A percentile compares a stretch with the other conserved stretches of the same genome.
These are phyloP conservation scores for Teleopsis dalmanni DNA, from an alignment of 1,140 invertebrate genomes.

Conservation along the genomic window DNA sequence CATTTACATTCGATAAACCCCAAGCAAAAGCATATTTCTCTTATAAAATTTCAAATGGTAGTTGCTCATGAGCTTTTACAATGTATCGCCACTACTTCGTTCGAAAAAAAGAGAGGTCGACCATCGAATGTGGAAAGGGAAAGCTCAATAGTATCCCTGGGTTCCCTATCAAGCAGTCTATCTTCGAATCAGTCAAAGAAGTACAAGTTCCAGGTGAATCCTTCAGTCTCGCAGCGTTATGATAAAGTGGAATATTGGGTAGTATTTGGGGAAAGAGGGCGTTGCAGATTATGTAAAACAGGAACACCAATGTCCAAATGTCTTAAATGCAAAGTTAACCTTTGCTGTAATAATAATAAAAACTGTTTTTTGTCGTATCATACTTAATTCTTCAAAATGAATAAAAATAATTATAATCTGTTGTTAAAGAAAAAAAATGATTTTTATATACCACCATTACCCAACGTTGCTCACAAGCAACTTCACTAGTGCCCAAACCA, in stretches of 20 bases:
- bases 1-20: slow-evolving; percentile 4
- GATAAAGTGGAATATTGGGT: slow-evolving; percentile 17
- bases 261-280: slow-evolving; percentile 17
- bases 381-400: slow-evolving; percentile 13
- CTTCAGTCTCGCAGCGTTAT: slow-evolving; percentile 9
- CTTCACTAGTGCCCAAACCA: slow-evolving; percentile 11
- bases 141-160: slow-evolving; percentile 3
- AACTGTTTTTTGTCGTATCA: slow-evolving; percentile 11
- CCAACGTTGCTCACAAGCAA: slow-evolving; percentile 19
- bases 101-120: slow-evolving; percentile 7
- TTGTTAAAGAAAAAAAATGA: not conserved
- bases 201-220: slow-evolving; percentile 13
- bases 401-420: not conserved
- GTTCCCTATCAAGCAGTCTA: slow-evolving; percentile 13
- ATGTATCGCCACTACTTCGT: slow-evolving; percentile 1
- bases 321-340: slow-evolving; percentile 16
- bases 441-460: slow-evolving; percentile 5
- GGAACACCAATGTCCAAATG: slow-evolving; percentile 18
- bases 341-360: slow-evolving; percentile 16
- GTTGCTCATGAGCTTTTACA: slow-evolving; percentile 9
- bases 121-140: slow-evolving; percentile 11
- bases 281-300: slow-evolving; percentile 17
- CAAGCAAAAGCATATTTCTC: no score
- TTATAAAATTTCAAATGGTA: no score
- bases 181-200: slow-evolving; percentile 10